These are phyloP conservation scores for Strigamia transsilvanica DNA, from an alignment of 2,888 invertebrate species.

Conservation along the genomic window DNA sequence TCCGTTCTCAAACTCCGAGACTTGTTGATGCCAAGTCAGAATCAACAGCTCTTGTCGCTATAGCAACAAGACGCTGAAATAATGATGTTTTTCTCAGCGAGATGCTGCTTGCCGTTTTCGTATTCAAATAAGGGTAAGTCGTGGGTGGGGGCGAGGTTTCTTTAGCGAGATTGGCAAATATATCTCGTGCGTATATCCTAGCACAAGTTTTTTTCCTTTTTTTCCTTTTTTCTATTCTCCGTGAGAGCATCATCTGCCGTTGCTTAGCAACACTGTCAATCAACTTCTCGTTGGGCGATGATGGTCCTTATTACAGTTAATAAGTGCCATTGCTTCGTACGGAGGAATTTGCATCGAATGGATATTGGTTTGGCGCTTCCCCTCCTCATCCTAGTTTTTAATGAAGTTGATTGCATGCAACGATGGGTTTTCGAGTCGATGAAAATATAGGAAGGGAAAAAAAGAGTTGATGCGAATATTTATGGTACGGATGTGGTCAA, in stretches of 20 bases:
- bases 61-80: slow-evolving; percentile 32
- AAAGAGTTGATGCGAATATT: no score
- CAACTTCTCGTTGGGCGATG: slow-evolving; percentile 47
- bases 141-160: neutral
- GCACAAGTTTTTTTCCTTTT: slow-evolving; percentile 9
- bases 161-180: slow-evolving; percentile 44
- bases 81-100: slow-evolving; percentile 41
- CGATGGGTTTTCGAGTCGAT: neutral
- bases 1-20: neutral
- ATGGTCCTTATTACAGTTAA: slow-evolving; percentile 45
- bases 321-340: slow-evolving; percentile 37
- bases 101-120: slow-evolving; percentile 34
- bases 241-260: slow-evolving; percentile 13
- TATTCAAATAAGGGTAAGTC: slow-evolving; percentile 40
- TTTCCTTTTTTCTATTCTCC: neutral
- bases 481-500: no score
- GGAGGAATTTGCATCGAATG: slow-evolving; percentile 47
- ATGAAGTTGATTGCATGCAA: slow-evolving; percentile 37
- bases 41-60: slow-evolving; percentile 6
- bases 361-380: slow-evolving; percentile 34
- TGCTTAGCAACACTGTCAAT: slow-evolving; percentile 43
- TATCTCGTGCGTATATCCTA: slow-evolving; percentile 33
- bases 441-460: slow-evolving; percentile 2
- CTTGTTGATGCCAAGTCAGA: slow-evolving; percentile 20
- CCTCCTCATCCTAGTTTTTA: neutral